Percentiles rank a stretch among this genome's conserved stretches.
Conservation (phyloP, 2,797 vertebrate genomes). For the Erpetoichthys calabaricus region DNA sequence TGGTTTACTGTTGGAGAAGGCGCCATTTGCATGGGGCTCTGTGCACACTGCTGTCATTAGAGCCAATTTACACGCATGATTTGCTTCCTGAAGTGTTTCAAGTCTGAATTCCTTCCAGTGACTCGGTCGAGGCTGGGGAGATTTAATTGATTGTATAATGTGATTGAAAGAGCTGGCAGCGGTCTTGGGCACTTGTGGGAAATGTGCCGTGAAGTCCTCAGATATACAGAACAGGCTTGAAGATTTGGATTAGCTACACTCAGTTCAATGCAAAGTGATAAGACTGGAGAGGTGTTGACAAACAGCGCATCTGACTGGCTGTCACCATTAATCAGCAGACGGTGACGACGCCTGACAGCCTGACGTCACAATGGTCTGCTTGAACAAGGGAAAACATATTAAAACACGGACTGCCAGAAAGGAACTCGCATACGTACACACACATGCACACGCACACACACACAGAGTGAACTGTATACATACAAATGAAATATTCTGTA, state of each 20-base stretch:
- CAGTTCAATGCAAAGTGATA: constrained; percentile 11
- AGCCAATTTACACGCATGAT: constrained; percentile 31
- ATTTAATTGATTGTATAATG: constrained; percentile 36
- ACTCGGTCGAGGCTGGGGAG: constrained; percentile 23
- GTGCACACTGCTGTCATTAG: constrained; percentile 27
- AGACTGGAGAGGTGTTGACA: constrained; percentile 20
- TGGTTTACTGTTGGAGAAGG: constrained; percentile 19
- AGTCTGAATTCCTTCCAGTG: constrained; percentile 28
- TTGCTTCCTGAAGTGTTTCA: constrained; percentile 26
- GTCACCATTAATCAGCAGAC: constrained; percentile 9
- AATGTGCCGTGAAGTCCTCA: constrained; percentile 34
- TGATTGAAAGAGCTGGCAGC: constrained; percentile 27
- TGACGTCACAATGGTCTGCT: constrained; percentile 2
- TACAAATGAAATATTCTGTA: too few species aligned
- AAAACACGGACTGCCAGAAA: too few species aligned
- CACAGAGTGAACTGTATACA: too few species aligned
- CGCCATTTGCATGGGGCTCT: constrained; percentile 26
- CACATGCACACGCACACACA: too few species aligned
- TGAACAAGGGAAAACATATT: constrained; percentile 1
- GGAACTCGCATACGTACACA: too few species aligned
- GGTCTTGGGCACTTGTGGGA: constrained; percentile 29
- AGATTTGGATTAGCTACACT: constrained; percentile 27
- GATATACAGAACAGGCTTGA: constrained; percentile 30
- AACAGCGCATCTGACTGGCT: constrained; percentile 21
- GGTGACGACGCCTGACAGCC: constrained; percentile 3